A percentile compares a stretch with the other conserved stretches of the same genome.
These are phyloP conservation scores for Slavum lentiscoides DNA, from an alignment of 2,888 invertebrate genomes.

Conservation along the genomic window DNA sequence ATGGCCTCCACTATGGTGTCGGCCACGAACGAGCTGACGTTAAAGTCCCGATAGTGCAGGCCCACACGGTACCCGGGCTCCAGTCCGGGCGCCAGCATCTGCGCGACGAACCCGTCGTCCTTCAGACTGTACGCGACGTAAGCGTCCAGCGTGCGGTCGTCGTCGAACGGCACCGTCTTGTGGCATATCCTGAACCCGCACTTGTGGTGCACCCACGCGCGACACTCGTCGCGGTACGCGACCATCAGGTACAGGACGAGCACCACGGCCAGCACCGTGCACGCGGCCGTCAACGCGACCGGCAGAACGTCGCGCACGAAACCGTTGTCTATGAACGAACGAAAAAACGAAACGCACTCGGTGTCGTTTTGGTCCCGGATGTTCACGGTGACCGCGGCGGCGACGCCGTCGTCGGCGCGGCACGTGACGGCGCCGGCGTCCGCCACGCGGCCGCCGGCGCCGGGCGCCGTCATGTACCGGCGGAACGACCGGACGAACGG, in stretches of 20 bases:
- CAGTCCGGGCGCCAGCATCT: slow-evolving; percentile 83
- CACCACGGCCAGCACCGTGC: slow-evolving; percentile 70
- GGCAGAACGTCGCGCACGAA: slow-evolving; percentile 81
- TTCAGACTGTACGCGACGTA: slow-evolving; percentile 93
- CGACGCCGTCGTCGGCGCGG: slow-evolving; percentile 50
- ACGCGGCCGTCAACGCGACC: slow-evolving; percentile 74
- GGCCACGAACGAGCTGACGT: slow-evolving; percentile 83
- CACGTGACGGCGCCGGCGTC: slow-evolving; percentile 79
- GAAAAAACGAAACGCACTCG: slow-evolving; percentile 66
- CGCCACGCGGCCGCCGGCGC: slow-evolving; percentile 77
- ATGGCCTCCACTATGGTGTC: slow-evolving; percentile 92
- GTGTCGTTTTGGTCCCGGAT: slow-evolving; percentile 75
- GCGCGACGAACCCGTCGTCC: slow-evolving; percentile 88
- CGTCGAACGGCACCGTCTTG: slow-evolving; percentile 73
- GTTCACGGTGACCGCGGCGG: slow-evolving; percentile 63
- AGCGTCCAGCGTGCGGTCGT: slow-evolving; percentile 87
- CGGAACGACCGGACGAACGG: slow-evolving; percentile 78
- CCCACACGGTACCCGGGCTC: slow-evolving; percentile 83
- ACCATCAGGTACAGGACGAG: slow-evolving; percentile 59
- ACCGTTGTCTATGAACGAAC: slow-evolving; percentile 56
- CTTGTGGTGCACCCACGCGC: slow-evolving; percentile 83
- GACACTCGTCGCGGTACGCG: slow-evolving; percentile 78
- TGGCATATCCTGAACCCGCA: slow-evolving; percentile 86
- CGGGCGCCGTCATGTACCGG: slow-evolving; percentile 76
- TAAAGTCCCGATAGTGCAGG: slow-evolving; percentile 88